A percentile compares a stretch with the other conserved stretches of the same genome.
phyloP scores from a whole-genome alignment of 92 coral and sea anemone species.

The Muricea muricata region DNA sequence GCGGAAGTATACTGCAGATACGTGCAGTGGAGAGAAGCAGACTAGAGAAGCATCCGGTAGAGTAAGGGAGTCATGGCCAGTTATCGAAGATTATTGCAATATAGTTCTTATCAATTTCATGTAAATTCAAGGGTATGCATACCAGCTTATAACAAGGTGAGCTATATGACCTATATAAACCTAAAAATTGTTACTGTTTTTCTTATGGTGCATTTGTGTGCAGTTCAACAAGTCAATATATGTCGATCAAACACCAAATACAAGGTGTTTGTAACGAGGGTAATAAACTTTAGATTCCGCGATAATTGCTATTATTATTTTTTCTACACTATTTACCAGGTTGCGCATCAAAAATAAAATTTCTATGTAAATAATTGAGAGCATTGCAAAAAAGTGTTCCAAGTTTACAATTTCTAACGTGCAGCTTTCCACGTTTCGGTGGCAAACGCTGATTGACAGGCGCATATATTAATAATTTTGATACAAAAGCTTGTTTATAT shows the following conservation, averaged over 20 bases:
- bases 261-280: neutral
- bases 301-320: neutral
- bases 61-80: constrained; percentile 11
- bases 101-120: neutral
- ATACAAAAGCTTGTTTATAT: too few species aligned
- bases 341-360: neutral
- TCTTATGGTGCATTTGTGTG: neutral
- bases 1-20: neutral
- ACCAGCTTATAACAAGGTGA: constrained; percentile 11
- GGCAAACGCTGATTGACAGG: neutral
- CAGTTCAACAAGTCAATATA: neutral
- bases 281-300: neutral
- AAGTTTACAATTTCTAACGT: neutral
- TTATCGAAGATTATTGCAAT: neutral
- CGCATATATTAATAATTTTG: neutral
- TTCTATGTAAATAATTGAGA: neutral
- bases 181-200: neutral
- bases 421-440: constrained; percentile 13
- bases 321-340: neutral
- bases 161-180: neutral
- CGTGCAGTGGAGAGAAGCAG: too few species aligned
- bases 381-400: neutral
- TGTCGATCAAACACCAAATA: neutral
- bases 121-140: neutral
- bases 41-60: neutral